Evolutionary conservation across 2,888 invertebrate genomes (phyloP).

Genomic region (Apodemia hepburni): DNA sequence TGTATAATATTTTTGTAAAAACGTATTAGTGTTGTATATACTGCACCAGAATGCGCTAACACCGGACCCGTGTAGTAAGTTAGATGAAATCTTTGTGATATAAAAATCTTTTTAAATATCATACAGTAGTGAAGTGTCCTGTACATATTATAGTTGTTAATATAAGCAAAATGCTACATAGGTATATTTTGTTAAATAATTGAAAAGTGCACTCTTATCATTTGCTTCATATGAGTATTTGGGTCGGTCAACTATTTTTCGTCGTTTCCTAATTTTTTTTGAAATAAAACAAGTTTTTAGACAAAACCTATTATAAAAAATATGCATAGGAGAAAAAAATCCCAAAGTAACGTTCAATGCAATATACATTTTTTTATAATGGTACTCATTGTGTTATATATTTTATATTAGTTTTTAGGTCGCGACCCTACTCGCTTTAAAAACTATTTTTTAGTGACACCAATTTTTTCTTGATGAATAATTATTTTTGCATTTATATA

Average conservation of each 20-base stretch:
- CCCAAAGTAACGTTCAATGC: too few relatives aligned
- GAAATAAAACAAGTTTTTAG: too few relatives aligned
- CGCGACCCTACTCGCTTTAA: conserved; percentile 38
- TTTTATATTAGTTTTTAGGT: too few relatives aligned
- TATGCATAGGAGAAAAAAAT: too few relatives aligned
- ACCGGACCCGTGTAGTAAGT: conserved; percentile 55
- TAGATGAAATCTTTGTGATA: conserved; percentile 71
- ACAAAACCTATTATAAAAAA: too few relatives aligned
- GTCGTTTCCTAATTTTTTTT: neutral
- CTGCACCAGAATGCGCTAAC: conserved; percentile 45
- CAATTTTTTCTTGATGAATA: too few relatives aligned
- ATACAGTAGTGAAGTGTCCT: conserved; percentile 54
- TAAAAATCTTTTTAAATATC: conserved; percentile 57
- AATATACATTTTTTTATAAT: too few relatives aligned
- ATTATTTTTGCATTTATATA: too few relatives aligned
- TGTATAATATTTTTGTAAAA: conserved; percentile 21
- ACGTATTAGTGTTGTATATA: conserved; percentile 2
- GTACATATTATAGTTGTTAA: conserved; percentile 58
- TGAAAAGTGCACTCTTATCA: conserved; percentile 50
- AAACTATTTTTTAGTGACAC: conserved; percentile 10
- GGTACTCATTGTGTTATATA: too few relatives aligned
- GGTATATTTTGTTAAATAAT: conserved; percentile 68
- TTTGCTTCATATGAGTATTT: conserved; percentile 48
- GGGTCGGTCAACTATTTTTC: neutral
- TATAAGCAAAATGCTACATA: conserved; percentile 61